A percentile compares a stretch with the other conserved stretches of the same genome.
These are phyloP conservation scores for Dolichopus griseipennis DNA, from an alignment of 2,888 invertebrate species.

Conservation along the genomic window DNA sequence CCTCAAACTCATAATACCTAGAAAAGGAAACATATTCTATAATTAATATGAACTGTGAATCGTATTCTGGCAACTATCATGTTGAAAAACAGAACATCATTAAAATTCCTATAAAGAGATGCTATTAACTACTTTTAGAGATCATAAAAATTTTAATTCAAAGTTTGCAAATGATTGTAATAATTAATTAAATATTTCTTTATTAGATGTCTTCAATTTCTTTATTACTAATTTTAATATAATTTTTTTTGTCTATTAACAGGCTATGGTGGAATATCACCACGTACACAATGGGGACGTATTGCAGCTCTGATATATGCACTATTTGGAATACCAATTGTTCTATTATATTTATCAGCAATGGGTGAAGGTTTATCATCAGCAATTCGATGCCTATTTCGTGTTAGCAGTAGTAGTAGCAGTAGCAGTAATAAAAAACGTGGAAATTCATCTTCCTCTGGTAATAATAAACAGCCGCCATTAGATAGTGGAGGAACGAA, in stretches of 20 bases:
- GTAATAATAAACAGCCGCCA: constrained; percentile 21
- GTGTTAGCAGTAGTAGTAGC: constrained; percentile 30
- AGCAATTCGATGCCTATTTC: constrained; percentile 63
- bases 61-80: no score
- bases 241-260: constrained; percentile 25
- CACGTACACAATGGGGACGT: constrained; percentile 65
- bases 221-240: no score
- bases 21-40: no score
- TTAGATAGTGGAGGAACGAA: constrained; percentile 26
- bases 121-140: no score
- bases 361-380: constrained; percentile 79
- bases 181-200: no score
- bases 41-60: no score
- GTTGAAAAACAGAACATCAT: no score
- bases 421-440: constrained; percentile 14
- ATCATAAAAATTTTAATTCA: no score
- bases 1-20: no score
- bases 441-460: constrained; percentile 14
- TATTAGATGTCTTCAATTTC: no score
- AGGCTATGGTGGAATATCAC: constrained; percentile 81
- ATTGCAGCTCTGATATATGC: constrained; percentile 77
- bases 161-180: no score
- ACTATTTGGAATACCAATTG: constrained; percentile 76
- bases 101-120: no score
- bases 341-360: constrained; percentile 79